Conservation (phyloP, 2,888 invertebrate genomes). For the Hydropsyche betteni region DNA sequence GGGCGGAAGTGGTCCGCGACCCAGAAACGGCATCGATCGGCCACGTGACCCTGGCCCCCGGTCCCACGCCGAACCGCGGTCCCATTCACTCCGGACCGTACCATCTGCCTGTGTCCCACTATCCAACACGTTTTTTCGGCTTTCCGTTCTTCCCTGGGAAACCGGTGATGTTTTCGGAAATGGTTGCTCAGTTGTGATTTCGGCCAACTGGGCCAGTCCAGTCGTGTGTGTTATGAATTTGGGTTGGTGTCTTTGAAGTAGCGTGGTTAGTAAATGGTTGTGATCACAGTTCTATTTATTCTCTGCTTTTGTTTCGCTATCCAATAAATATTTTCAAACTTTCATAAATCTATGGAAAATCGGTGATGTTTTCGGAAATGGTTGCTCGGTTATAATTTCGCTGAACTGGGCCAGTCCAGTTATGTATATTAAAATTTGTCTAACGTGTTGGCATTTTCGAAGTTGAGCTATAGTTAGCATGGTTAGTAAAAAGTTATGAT, state of each 20-base stretch:
- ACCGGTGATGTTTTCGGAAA: neutral
- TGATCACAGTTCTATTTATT: slow-evolving; percentile 5
- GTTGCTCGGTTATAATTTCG: too few relatives aligned
- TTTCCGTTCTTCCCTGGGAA: neutral
- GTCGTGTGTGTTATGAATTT: too few relatives aligned
- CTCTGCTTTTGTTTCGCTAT: neutral
- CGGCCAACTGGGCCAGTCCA: too few relatives aligned
- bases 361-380: neutral
- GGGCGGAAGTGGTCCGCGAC: slow-evolving; percentile 44
- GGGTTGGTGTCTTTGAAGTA: too few relatives aligned
- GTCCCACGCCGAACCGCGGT: slow-evolving; percentile 8
- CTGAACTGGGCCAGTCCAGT: too few relatives aligned
- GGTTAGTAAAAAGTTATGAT: too few relatives aligned
- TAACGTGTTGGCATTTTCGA: too few relatives aligned
- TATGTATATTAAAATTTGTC: too few relatives aligned
- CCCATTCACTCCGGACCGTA: slow-evolving; percentile 12
- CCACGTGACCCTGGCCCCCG: slow-evolving; percentile 46
- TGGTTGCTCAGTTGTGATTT: too few relatives aligned
- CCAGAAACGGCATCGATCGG: slow-evolving; percentile 49
- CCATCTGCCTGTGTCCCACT: neutral
- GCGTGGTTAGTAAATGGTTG: too few relatives aligned
- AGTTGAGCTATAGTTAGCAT: too few relatives aligned
- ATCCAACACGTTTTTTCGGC: neutral
- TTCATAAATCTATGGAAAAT: neutral
- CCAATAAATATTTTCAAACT: neutral